Conservation (phyloP, 2,797 vertebrate species). For the Heteromormyrus szaboi region DNA sequence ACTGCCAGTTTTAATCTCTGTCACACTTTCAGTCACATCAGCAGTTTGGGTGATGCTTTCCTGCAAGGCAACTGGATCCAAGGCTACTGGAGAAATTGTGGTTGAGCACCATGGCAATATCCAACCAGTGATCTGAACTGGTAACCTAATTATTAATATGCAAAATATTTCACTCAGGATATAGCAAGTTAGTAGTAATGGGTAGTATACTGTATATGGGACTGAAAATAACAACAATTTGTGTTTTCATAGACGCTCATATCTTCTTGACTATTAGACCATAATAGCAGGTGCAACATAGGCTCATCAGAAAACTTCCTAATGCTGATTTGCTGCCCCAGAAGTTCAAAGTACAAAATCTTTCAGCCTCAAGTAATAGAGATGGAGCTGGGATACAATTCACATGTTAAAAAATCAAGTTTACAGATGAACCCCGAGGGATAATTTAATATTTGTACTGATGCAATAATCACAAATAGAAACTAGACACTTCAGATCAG, state of each 20-base stretch:
- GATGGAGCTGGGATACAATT: not conserved
- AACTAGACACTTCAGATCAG: not conserved
- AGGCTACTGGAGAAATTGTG: not conserved
- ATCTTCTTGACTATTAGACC: not conserved
- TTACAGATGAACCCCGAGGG: not conserved
- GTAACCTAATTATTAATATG: not conserved
- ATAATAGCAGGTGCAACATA: not conserved
- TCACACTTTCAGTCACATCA: not conserved
- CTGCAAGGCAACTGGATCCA: not conserved
- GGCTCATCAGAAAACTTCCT: not conserved
- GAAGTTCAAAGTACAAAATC: not conserved
- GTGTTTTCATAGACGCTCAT: not conserved
- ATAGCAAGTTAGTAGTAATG: not conserved
- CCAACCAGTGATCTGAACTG: not conserved
- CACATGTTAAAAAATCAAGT: not conserved
- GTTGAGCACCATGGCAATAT: not conserved
- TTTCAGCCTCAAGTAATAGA: not conserved
- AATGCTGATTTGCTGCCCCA: not conserved
- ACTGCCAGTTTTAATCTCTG: not conserved
- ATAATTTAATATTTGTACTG: not conserved
- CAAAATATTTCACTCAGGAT: not conserved
- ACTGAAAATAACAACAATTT: not conserved
- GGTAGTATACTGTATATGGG: not conserved
- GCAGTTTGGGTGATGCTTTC: not conserved
- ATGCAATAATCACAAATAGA: not conserved